These are phyloP conservation scores for Acanthococcus lagerstroemiae DNA, from an alignment of 2,888 invertebrate genomes.

Conservation along the genomic window DNA sequence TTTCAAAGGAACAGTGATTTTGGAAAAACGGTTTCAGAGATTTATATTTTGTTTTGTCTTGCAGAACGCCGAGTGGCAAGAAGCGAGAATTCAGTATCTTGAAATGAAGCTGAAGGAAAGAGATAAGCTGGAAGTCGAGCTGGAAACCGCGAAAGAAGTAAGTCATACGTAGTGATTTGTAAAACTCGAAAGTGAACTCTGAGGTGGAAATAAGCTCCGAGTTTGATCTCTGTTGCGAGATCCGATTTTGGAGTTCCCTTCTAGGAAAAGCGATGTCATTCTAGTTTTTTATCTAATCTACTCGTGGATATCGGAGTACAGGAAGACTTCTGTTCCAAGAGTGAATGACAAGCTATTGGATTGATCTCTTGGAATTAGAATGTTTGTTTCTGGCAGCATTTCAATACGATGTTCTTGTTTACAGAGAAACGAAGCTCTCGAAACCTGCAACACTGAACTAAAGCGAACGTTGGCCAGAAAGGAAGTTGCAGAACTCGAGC, in stretches of 20 bases:
- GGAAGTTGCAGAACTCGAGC: background rate
- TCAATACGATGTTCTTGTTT: background rate
- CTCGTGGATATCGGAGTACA: too few relatives aligned
- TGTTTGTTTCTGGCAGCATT: too few relatives aligned
- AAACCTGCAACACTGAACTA: background rate
- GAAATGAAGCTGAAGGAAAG: constrained; percentile 23
- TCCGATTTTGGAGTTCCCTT: too few relatives aligned
- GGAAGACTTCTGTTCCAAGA: too few relatives aligned
- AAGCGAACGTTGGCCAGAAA: background rate
- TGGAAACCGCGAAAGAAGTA: background rate
- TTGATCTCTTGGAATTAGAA: too few relatives aligned
- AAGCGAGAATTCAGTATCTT: background rate
- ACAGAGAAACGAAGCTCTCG: background rate
- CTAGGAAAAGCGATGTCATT: too few relatives aligned
- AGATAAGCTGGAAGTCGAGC: background rate
- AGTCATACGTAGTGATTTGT: background rate
- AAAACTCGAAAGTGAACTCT: background rate
- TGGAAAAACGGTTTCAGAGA: too few relatives aligned
- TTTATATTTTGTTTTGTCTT: too few relatives aligned
- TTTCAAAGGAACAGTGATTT: background rate
- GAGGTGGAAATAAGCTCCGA: too few relatives aligned
- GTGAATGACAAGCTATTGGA: too few relatives aligned
- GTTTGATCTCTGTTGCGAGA: too few relatives aligned
- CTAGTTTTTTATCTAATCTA: too few relatives aligned
- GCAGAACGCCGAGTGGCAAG: background rate